A percentile compares a stretch with the other conserved stretches of the same genome.
phyloP scores from a whole-genome alignment of 1,140 invertebrate genomes.

The Drosophila asahinai region DNA sequence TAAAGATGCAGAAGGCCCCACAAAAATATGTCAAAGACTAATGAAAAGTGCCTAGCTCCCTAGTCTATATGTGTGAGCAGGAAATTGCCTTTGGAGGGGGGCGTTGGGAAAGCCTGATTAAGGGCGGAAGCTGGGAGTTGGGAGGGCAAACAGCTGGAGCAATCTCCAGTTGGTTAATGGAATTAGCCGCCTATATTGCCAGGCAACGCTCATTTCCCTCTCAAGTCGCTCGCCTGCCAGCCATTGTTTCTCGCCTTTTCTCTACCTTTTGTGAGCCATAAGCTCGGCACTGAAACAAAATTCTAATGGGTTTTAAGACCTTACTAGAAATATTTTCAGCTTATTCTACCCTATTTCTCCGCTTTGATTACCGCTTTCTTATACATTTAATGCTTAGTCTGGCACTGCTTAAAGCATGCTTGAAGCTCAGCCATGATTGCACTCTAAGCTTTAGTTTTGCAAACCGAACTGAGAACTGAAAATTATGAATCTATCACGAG shows the following conservation, averaged over 20 bases:
- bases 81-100: slow-evolving; percentile 10
- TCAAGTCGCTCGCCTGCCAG: slow-evolving; percentile 2
- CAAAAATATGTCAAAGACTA: slow-evolving; percentile 6
- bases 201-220: slow-evolving; percentile 27
- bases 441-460: slow-evolving; percentile 16
- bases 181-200: slow-evolving; percentile 29
- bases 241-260: slow-evolving; percentile 6
- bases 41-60: slow-evolving; percentile 21
- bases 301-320: neutral
- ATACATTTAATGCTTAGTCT: slow-evolving; percentile 1
- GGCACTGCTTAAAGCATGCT: neutral
- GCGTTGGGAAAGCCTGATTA: slow-evolving; percentile 4
- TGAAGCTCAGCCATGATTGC: slow-evolving; percentile 18
- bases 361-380: slow-evolving; percentile 8
- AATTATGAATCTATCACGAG: slow-evolving; percentile 45
- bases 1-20: slow-evolving; percentile 25
- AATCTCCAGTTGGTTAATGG: slow-evolving; percentile 28
- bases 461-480: slow-evolving; percentile 27
- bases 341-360: neutral
- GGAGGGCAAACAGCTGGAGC: slow-evolving; percentile 8
- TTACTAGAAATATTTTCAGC: neutral
- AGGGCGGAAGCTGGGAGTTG: neutral
- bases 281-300: slow-evolving; percentile 4
- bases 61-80: neutral
- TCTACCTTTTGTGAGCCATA: neutral